Percentiles rank a stretch among this genome's conserved stretches.
phyloP scores from a whole-genome alignment of 1,140 invertebrate genomes.

The Dendroctonus ponderosae region DNA sequence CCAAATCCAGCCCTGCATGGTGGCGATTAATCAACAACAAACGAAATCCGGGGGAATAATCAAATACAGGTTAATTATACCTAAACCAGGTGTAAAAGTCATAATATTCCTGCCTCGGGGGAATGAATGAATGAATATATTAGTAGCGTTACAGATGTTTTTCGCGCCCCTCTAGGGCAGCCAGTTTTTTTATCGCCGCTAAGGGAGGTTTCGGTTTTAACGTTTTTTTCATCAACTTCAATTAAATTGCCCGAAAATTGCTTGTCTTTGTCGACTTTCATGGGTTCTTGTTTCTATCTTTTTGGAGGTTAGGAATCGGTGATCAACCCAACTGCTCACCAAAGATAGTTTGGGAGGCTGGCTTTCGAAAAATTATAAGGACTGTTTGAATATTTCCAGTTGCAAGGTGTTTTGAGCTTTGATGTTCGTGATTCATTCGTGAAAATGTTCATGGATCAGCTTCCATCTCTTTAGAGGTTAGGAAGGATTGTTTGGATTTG shows the following conservation, averaged over 20 bases:
- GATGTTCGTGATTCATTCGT: too few species aligned
- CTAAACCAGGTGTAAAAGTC: constrained; percentile 26
- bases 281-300: not conserved
- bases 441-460: too few species aligned
- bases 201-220: not conserved
- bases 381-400: too few species aligned
- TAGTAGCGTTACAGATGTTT: constrained; percentile 1
- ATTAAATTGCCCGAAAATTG: not conserved
- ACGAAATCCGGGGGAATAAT: constrained; percentile 17
- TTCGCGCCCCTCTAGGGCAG: not conserved
- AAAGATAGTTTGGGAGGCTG: too few species aligned
- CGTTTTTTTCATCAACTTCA: constrained; percentile 4
- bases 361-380: too few species aligned
- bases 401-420: too few species aligned
- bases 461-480: too few species aligned
- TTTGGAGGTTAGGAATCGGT: not conserved
- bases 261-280: not conserved
- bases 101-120: constrained; percentile 6
- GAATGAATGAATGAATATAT: constrained; percentile 4
- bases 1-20: not conserved
- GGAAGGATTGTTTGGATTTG: too few species aligned
- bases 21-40: constrained; percentile 20
- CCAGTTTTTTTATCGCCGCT: too few species aligned
- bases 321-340: too few species aligned
- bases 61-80: constrained; percentile 25